phyloP scores from a whole-genome alignment of 53 echinoderm and acorn worm species.

The Pentamera pediparva region DNA sequence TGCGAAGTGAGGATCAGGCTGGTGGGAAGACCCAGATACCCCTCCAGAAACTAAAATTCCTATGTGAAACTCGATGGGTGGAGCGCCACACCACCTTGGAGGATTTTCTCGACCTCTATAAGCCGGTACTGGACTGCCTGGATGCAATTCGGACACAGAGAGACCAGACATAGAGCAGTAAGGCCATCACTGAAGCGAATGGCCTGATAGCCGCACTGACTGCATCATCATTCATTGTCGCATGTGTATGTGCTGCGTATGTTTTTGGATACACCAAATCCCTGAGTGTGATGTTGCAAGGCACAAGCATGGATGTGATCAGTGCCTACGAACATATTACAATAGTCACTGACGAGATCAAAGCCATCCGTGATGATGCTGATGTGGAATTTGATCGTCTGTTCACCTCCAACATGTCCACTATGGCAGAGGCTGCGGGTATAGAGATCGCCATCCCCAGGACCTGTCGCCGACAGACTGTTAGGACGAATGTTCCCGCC shows the following conservation, averaged over 20 bases:
- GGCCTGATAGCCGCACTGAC: not conserved
- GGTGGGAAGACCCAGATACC: not conserved
- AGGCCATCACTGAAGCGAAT: constrained; percentile 10
- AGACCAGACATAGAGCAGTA: constrained; percentile 3
- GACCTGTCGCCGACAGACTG: constrained; percentile 1
- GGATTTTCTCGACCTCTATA: constrained; percentile 38
- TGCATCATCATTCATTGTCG: constrained; percentile 1
- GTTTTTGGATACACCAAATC: constrained; percentile 22
- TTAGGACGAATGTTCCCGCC: constrained; percentile 22
- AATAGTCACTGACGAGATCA: constrained; percentile 19
- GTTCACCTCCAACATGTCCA: constrained; percentile 3
- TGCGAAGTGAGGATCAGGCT: not conserved
- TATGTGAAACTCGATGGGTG: constrained; percentile 48
- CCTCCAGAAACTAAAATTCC: constrained; percentile 20
- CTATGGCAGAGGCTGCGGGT: not conserved
- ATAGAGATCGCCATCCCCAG: not conserved
- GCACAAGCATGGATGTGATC: constrained; percentile 14
- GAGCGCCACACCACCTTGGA: constrained; percentile 42
- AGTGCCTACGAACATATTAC: constrained; percentile 17
- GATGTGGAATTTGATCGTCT: constrained; percentile 20
- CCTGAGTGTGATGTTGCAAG: constrained; percentile 3
- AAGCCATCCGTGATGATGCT: constrained; percentile 8
- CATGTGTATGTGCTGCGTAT: not conserved
- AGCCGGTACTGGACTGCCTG: constrained; percentile 36
- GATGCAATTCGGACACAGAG: not conserved